Evolutionary conservation across 2,797 vertebrate species (phyloP).

Genomic region (Enteromius mattozi): DNA sequence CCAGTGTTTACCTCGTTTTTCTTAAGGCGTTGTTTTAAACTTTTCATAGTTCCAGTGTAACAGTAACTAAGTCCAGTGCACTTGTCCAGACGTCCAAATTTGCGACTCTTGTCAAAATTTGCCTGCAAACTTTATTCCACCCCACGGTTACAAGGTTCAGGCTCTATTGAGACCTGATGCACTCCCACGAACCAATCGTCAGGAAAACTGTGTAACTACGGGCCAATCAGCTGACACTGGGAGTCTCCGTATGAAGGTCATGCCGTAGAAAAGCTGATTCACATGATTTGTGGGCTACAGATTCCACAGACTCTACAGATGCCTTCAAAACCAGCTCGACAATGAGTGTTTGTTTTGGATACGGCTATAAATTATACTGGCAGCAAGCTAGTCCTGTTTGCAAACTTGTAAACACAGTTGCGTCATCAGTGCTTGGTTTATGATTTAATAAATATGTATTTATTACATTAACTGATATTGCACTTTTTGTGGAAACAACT

Average conservation of each 20-base stretch:
- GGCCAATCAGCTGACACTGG: slow-evolving; percentile 38
- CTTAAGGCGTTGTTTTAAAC: slow-evolving; percentile 61
- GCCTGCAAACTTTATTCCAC: slow-evolving; percentile 37
- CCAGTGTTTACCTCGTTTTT: slow-evolving; percentile 51
- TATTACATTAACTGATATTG: not conserved
- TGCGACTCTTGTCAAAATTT: slow-evolving; percentile 51
- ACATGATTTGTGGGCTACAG: slow-evolving; percentile 50
- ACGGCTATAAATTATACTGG: not conserved
- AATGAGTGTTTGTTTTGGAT: slow-evolving; percentile 43
- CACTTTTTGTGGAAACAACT: not conserved
- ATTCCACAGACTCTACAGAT: slow-evolving; percentile 1
- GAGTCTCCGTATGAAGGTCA: slow-evolving; percentile 48
- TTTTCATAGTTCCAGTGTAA: slow-evolving; percentile 56
- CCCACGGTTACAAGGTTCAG: slow-evolving; percentile 34
- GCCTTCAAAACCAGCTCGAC: slow-evolving; percentile 26
- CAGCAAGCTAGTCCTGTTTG: slow-evolving; percentile 30
- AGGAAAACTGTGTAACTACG: slow-evolving; percentile 22
- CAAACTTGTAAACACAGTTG: slow-evolving; percentile 10
- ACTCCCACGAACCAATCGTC: slow-evolving; percentile 38
- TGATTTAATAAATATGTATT: not conserved
- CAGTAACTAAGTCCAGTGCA: not conserved
- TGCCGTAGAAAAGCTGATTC: slow-evolving; percentile 40
- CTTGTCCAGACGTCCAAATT: slow-evolving; percentile 18
- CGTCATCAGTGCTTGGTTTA: not conserved
- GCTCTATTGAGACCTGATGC: slow-evolving; percentile 38